Percentiles rank a stretch among this genome's conserved stretches.
Conservation (phyloP, 2,113 vertebrate species). For the Pantherophis guttatus region DNA sequence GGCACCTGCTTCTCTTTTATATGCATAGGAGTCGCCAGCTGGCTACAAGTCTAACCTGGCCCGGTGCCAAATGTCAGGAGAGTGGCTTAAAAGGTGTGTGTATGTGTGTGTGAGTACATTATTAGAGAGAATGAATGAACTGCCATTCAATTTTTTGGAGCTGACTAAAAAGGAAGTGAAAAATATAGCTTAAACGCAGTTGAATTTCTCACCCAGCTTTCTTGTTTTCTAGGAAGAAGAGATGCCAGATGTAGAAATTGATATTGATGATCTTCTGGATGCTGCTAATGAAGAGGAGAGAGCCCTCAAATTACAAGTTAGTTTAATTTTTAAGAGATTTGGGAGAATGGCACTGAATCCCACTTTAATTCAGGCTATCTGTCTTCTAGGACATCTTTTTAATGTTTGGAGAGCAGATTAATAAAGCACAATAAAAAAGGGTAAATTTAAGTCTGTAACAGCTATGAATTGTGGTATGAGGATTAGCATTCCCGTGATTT, state of each 20-base stretch:
- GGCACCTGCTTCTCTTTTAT: background rate
- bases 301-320: constrained; percentile 90
- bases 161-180: constrained; percentile 1
- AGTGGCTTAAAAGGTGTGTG: background rate
- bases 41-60: background rate
- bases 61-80: background rate
- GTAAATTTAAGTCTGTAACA: background rate
- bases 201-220: constrained; percentile 11
- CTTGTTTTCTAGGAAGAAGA: constrained; percentile 85
- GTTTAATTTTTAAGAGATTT: background rate
- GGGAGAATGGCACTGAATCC: constrained; percentile 10
- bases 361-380: background rate
- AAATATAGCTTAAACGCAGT: background rate
- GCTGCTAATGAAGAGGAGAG: constrained; percentile 91
- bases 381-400: background rate
- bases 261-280: constrained; percentile 95
- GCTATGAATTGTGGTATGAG: background rate
- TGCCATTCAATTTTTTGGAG: constrained; percentile 11
- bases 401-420: background rate
- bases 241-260: constrained; percentile 98
- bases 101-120: background rate
- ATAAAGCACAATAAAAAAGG: background rate
- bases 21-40: background rate
- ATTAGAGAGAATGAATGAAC: background rate
- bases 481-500: background rate